These are phyloP conservation scores for Chiloscyllium plagiosum DNA, from an alignment of 2,113 vertebrate species.

Conservation along the genomic window DNA sequence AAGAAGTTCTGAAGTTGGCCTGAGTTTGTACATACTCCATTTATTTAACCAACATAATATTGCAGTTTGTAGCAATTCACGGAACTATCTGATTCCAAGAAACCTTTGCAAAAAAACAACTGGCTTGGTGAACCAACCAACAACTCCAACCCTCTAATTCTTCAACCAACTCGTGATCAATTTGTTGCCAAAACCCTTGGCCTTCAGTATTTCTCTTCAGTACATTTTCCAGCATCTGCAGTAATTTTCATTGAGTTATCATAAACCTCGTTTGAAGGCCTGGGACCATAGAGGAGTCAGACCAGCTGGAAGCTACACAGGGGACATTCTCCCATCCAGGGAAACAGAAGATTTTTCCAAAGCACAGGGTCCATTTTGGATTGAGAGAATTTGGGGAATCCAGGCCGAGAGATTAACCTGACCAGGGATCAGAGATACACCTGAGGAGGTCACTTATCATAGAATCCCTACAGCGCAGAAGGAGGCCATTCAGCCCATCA, in stretches of 20 bases:
- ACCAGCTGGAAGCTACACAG: neutral
- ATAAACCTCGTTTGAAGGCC: neutral
- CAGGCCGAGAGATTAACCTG: neutral
- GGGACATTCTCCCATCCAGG: no score
- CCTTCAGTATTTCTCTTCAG: no score
- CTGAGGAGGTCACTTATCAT: neutral
- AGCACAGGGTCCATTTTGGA: neutral
- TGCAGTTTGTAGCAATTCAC: neutral
- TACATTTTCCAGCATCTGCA: no score
- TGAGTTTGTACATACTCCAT: neutral
- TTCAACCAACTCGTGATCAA: neutral
- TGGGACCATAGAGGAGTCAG: neutral
- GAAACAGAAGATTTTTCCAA: neutral
- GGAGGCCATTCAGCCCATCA: no score
- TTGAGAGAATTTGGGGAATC: neutral
- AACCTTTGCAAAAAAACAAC: no score
- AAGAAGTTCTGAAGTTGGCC: no score
- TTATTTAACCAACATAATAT: neutral
- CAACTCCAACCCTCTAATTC: neutral
- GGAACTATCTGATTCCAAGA: no score
- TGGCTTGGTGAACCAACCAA: no score
- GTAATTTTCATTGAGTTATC: no score
- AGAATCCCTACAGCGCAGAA: no score
- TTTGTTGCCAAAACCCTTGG: neutral
- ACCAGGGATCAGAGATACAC: neutral